Percentiles rank a stretch among this genome's conserved stretches.
Evolutionary conservation across 2,797 vertebrate species (phyloP).

Genomic region (Poeciliopsis presidionis): DNA sequence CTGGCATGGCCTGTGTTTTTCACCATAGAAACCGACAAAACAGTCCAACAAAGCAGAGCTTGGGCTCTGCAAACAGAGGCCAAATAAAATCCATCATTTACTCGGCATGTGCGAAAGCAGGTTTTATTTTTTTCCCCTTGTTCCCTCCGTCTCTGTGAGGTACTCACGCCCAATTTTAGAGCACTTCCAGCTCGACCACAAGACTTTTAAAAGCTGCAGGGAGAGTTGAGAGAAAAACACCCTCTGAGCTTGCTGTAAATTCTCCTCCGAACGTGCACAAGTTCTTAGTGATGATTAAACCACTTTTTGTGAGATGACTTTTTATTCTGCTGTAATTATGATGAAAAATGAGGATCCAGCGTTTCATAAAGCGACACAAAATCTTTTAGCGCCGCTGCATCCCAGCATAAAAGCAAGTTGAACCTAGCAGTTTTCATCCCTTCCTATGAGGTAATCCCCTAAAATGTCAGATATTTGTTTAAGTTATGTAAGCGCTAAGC

Average conservation of each 20-base stretch:
- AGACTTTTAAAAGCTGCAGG: not conserved
- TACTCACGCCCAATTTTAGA: conserved; percentile 56
- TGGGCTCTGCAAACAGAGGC: conserved; percentile 83
- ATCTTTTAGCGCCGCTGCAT: conserved; percentile 8
- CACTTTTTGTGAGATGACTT: not conserved
- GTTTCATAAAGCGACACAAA: not conserved
- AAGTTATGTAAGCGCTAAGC: conserved; percentile 74
- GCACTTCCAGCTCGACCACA: conserved; percentile 41
- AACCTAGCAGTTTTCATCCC: conserved; percentile 44
- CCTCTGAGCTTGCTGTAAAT: not conserved
- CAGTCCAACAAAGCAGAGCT: conserved; percentile 82
- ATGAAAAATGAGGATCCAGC: not conserved
- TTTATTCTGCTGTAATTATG: not conserved
- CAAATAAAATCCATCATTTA: conserved; percentile 81
- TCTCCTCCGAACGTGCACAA: not conserved
- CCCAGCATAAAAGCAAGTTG: conserved; percentile 11
- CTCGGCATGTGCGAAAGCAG: conserved; percentile 52
- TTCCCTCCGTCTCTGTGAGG: conserved; percentile 28
- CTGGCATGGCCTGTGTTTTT: conserved; percentile 84
- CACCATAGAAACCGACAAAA: conserved; percentile 98
- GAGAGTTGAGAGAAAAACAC: conserved; percentile 24
- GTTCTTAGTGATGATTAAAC: not conserved
- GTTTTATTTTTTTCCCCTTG: conserved; percentile 16
- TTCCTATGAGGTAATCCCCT: conserved; percentile 70
- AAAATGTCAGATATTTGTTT: conserved; percentile 78